Percentiles rank a stretch among this genome's conserved stretches.
These are phyloP conservation scores for Dendrolimus houi DNA, from an alignment of 2,888 invertebrate genomes.

Conservation along the genomic window DNA sequence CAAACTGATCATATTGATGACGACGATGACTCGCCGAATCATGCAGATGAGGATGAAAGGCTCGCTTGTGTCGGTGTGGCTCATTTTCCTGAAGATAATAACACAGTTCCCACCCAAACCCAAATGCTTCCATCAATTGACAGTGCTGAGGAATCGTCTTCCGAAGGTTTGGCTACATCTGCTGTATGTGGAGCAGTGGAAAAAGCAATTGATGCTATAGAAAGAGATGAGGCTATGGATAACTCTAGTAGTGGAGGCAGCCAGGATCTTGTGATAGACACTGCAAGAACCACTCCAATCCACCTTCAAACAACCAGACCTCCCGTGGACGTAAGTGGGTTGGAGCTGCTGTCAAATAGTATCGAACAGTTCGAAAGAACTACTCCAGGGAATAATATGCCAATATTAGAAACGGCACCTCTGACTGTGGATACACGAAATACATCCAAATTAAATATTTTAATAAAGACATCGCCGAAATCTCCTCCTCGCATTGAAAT, in stretches of 20 bases:
- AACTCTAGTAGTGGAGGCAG: constrained; percentile 65
- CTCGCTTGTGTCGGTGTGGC: constrained; percentile 66
- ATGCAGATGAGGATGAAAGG: constrained; percentile 62
- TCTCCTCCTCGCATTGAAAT: constrained; percentile 53
- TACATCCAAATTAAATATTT: constrained; percentile 52
- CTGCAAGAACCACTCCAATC: constrained; percentile 44
- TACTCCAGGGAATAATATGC: constrained; percentile 50
- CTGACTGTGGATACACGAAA: constrained; percentile 59
- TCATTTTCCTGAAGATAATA: constrained; percentile 54
- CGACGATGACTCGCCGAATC: constrained; percentile 77
- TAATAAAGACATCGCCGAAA: constrained; percentile 64
- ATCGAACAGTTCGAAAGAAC: constrained; percentile 85
- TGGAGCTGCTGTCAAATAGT: constrained; percentile 89
- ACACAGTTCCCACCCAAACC: constrained; percentile 25
- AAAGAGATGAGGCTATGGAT: constrained; percentile 52
- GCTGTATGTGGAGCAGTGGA: constrained; percentile 52
- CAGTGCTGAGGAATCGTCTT: constrained; percentile 60
- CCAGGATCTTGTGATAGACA: constrained; percentile 66
- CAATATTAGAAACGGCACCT: constrained; percentile 42
- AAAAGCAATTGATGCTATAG: constrained; percentile 60
- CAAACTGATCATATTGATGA: constrained; percentile 87
- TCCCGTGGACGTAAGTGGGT: constrained; percentile 84
- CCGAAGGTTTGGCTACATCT: constrained; percentile 43
- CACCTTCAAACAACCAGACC: constrained; percentile 27
- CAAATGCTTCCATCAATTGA: constrained; percentile 40